These are phyloP conservation scores for Rissa tridactyla DNA, from an alignment of 2,113 vertebrate genomes.

Conservation along the genomic window DNA sequence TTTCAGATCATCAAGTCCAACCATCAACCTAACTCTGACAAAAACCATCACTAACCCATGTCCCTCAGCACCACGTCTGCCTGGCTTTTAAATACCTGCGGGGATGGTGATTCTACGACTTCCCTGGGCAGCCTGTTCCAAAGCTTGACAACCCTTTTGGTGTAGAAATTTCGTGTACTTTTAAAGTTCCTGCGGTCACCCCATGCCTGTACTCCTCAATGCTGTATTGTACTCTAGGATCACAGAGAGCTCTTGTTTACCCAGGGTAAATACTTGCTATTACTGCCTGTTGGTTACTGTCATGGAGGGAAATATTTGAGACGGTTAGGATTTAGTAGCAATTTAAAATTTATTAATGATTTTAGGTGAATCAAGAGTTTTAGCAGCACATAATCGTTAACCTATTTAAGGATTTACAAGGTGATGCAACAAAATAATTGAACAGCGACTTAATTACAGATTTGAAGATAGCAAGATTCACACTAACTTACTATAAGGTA, in stretches of 20 bases:
- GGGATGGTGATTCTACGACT: too few relatives aligned
- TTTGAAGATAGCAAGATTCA: not conserved
- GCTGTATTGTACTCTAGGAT: not conserved
- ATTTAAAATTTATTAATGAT: too few relatives aligned
- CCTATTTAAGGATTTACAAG: not conserved
- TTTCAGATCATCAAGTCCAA: too few relatives aligned
- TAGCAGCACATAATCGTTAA: not conserved
- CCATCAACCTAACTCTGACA: too few relatives aligned
- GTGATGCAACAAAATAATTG: not conserved
- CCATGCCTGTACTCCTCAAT: not conserved
- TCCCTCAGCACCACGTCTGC: too few relatives aligned
- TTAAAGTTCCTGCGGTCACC: not conserved
- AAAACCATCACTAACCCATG: too few relatives aligned
- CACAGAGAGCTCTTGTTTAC: not conserved
- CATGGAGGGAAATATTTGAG: too few relatives aligned
- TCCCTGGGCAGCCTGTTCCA: too few relatives aligned
- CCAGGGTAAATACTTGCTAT: not conserved
- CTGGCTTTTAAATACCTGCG: too few relatives aligned
- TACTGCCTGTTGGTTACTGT: not conserved
- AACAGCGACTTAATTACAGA: not conserved
- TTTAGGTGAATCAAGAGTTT: too few relatives aligned
- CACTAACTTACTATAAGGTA: not conserved
- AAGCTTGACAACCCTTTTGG: too few relatives aligned
- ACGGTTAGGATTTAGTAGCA: too few relatives aligned
- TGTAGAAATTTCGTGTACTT: not conserved